Evolutionary conservation across 2,797 vertebrate species (phyloP).

Genomic region (Helarctos malayanus): DNA sequence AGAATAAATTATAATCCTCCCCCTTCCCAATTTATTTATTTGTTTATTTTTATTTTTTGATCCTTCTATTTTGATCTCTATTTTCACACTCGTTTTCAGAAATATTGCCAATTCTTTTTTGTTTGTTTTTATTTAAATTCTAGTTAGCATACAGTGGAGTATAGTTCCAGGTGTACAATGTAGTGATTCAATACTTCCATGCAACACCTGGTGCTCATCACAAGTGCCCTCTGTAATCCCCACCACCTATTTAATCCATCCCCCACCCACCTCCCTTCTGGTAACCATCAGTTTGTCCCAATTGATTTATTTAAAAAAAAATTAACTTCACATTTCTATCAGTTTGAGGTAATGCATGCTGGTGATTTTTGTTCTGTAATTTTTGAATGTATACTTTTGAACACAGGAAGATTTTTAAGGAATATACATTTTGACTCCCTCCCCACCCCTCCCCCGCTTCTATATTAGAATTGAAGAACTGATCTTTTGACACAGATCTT

Average conservation of each 20-base stretch:
- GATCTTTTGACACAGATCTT: conserved; percentile 25
- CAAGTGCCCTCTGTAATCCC: neutral
- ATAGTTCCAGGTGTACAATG: neutral
- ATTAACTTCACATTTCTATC: neutral
- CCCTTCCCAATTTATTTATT: neutral
- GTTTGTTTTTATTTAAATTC: neutral
- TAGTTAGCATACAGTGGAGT: neutral
- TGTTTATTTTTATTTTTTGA: neutral
- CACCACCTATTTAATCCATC: neutral
- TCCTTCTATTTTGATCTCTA: neutral
- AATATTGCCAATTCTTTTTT: neutral
- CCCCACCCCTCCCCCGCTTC: neutral
- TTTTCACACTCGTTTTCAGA: neutral
- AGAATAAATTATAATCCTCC: neutral
- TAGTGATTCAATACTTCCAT: neutral
- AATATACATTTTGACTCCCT: neutral
- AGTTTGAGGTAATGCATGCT: neutral
- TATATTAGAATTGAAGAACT: neutral
- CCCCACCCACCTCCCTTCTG: neutral
- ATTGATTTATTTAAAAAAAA: neutral
- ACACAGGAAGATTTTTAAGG: neutral
- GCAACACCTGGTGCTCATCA: neutral
- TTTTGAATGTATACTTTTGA: neutral
- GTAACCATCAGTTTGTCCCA: neutral
- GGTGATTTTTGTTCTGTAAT: neutral